Percentiles rank a stretch among this genome's conserved stretches.
Conservation (phyloP, 2,113 vertebrate species). For the human (Homo sapiens) region GRCh38 chrX:17085001-17085500, state of each 20-base stretch:
- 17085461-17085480: not conserved
- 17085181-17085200: not conserved
- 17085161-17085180: conserved; percentile 1
- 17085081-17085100: not conserved
- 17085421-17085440: not conserved
- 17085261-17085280: conserved; percentile 9
- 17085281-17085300: not conserved
- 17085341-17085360: not conserved
- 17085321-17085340: not conserved
- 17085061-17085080: not conserved
- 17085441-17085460: not conserved
- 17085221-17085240: not conserved
- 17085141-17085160: conserved; percentile 19
- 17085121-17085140: not conserved
- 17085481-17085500: not conserved
- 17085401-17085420: not conserved
- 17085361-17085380: conserved; percentile 9
- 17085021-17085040: not conserved
- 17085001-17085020: conserved; percentile 30
- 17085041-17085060: conserved; percentile 16
- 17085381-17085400: conserved; percentile 1
- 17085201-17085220: conserved; percentile 22
- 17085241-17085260: not conserved
- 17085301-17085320: not conserved
- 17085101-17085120: not conserved